Evolutionary conservation across 2,113 vertebrate species (phyloP).

Genomic region (Cathartes aura): DNA sequence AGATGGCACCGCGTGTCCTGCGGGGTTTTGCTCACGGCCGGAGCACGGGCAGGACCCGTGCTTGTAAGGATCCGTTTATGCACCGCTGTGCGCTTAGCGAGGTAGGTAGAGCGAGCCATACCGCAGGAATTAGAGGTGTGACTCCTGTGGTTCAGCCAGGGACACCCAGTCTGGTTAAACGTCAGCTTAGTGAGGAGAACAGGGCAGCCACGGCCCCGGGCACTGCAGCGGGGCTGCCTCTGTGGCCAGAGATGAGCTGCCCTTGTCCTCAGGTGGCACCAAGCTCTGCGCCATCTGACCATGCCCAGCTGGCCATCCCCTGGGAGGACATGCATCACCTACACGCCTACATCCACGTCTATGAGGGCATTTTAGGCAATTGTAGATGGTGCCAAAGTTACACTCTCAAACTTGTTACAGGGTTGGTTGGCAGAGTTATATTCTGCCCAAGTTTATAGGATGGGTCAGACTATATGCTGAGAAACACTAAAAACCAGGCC

Average conservation of each 20-base stretch:
- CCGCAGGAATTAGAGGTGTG: background rate
- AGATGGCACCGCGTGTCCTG: rapidly evolving
- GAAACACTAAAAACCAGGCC: background rate
- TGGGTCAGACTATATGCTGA: background rate
- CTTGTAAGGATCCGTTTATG: rapidly evolving
- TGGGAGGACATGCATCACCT: background rate
- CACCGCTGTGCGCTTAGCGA: background rate
- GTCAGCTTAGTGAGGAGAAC: background rate
- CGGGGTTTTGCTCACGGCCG: background rate
- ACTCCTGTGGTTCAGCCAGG: background rate
- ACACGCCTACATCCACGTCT: rapidly evolving
- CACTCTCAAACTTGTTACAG: background rate
- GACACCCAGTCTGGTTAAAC: background rate
- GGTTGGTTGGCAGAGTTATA: background rate
- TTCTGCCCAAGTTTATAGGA: rapidly evolving
- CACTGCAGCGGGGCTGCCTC: rapidly evolving
- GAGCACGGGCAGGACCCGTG: background rate
- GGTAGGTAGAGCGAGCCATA: background rate
- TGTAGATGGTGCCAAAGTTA: background rate
- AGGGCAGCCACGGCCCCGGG: background rate
- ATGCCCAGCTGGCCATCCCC: background rate
- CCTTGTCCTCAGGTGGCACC: rapidly evolving
- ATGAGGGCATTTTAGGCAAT: background rate
- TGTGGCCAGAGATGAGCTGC: background rate
- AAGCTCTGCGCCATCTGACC: background rate